Base-by-base conservation (phyloP, 2,797 vertebrate genomes). In the Streptopelia turtur region DNA sequence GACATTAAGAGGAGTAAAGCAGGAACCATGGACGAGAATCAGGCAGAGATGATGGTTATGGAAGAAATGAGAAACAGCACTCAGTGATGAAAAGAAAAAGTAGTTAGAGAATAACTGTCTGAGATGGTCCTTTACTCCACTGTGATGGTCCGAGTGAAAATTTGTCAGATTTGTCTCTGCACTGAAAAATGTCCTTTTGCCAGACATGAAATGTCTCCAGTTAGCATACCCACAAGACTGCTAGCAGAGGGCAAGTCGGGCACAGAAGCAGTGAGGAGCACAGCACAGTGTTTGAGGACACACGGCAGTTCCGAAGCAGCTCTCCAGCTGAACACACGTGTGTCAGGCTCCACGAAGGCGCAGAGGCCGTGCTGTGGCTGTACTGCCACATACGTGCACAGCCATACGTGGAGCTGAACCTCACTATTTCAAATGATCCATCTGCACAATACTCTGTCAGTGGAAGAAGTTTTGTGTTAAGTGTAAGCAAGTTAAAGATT, bases 161-260 rank as follows among this genome's bases (percentile, higher is more conserved):
- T 64, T 23, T 60, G 63, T 76, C 47, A n/a, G 16, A 31, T 79
- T 87, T 90, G 68, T 52, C 94, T 61, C 61, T 77, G 16, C 39
- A 35, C 61, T 88, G 65, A 64, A 83, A 90, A 90, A 77, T 5
- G 31, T 21, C 2, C n/a, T 88, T 91, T 68, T 85, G 33, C 70
- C 61, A 56, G 33, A 64, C 49, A 23, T 2, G 25, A 41, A 61
- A 37, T 39, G 11, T 47, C 59, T 75, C 57, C 28, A 55, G 20
- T 31, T 49, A 86, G 57, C 13, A 4, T 35, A 66, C 33, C 41
- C 39, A 39, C 23, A 45, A 72, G 61, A 68, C 25, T 75, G 11
- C 52, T 63, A 1, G 16, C 0, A 0, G 16, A 0, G 0, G 81
- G 37, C 61, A 71, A 16, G 71, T 41, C 64, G n/a, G 64, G 53